Evolutionary conservation across 1,140 invertebrate genomes (phyloP), one percentile per base, ranked within the genome.

Genomic region (Tigriopus japonicus): DNA sequence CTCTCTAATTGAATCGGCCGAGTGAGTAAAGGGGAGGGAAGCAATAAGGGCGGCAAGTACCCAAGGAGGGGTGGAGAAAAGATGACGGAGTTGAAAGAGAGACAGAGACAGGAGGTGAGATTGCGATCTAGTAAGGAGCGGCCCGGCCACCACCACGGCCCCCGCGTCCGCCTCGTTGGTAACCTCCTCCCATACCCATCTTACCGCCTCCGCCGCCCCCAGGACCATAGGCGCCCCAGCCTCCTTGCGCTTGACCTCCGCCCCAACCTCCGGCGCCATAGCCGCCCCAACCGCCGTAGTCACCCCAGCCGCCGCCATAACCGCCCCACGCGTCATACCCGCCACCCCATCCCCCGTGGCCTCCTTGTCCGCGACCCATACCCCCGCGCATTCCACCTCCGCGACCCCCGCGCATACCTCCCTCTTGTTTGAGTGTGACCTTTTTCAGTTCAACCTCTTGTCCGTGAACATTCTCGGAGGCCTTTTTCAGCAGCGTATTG

Each of bases 401-500:
- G 1, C 17, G 13, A n/a, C 45, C 51, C 9, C 58, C 42, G 19
- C 58, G 42, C n/a, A 19, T 12, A 21, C 24, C 51, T 3, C 14
- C 17, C 12, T 61, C 59, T 24, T 49, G 59, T 21, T 61, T 61
- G 52, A 49, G 49, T 3, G 59, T 61, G 42, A 61, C 59, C 70
- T 90, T 85, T 73, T 94, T 94, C 0, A 95, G 87, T 73, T 94
- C 89, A 49, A 90, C 85, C 78, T 92, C 87, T 75, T 92, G 90
- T 62, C 86, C 87, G 67, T 83, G 86, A 62, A 95, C 90, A 40
- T 81, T 87, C 69, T 94, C 90, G 71, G 91, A 92, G 1, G 87
- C 83, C 62, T 83, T 86, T 69, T 91, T 92, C 55, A 93, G 74
- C 28, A 92, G 75, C 68, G 90, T 85, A 68, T 87, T 87, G 7